phyloP scores from a whole-genome alignment of 2,888 invertebrate species.

The Dasypolia templi region DNA sequence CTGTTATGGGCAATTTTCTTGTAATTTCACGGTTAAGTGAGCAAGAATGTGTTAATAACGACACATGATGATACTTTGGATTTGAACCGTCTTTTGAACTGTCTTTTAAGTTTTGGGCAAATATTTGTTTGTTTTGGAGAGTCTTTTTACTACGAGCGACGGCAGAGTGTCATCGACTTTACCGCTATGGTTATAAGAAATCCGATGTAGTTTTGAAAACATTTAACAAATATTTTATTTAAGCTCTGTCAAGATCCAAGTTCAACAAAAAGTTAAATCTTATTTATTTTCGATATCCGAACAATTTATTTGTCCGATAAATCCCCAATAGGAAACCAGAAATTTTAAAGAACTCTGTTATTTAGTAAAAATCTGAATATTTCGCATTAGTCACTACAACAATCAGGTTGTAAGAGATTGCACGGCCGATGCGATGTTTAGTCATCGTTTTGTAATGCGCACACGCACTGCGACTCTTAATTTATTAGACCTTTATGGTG shows the following conservation, averaged over 20 bases:
- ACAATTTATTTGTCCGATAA: conserved; percentile 13
- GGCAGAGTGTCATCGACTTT: not conserved
- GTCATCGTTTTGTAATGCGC: conserved; percentile 87
- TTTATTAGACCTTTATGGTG: conserved; percentile 76
- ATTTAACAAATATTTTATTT: not conserved
- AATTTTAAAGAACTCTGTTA: conserved; percentile 29
- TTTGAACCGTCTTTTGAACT: conserved; percentile 14
- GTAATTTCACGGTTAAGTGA: conserved; percentile 67
- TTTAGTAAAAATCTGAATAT: conserved; percentile 50
- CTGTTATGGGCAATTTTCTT: conserved; percentile 52
- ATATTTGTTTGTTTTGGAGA: not conserved
- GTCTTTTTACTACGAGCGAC: not conserved
- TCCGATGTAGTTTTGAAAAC: not conserved
- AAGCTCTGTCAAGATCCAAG: conserved; percentile 14
- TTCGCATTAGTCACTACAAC: conserved; percentile 70
- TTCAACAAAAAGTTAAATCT: not conserved
- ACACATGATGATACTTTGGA: conserved; percentile 30
- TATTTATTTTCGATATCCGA: not conserved
- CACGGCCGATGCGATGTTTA: conserved; percentile 74
- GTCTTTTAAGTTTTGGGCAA: conserved; percentile 8
- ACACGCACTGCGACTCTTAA: conserved; percentile 80
- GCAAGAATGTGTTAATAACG: conserved; percentile 58
- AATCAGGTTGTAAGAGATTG: conserved; percentile 72
- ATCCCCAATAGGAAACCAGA: conserved; percentile 24
- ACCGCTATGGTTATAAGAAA: not conserved